These are phyloP conservation scores for Micromesistius poutassou DNA, from an alignment of 2,797 vertebrate species.

Conservation along the genomic window DNA sequence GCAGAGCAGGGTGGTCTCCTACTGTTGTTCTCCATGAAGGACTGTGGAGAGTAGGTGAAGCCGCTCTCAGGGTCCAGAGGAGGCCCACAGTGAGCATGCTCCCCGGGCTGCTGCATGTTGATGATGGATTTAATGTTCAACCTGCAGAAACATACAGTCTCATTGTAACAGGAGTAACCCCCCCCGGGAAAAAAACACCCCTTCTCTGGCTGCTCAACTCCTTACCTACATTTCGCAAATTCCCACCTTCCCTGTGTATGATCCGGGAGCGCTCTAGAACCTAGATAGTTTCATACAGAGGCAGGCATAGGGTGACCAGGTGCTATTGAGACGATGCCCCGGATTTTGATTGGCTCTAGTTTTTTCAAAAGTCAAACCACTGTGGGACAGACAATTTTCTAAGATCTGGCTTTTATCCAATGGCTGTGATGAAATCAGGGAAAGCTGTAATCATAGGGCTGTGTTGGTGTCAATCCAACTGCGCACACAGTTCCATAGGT, in stretches of 20 bases:
- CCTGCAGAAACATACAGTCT: constrained; percentile 45
- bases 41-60: constrained; percentile 79
- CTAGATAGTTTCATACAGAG: neutral
- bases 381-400: no score
- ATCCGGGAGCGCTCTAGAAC: neutral
- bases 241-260: neutral
- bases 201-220: neutral
- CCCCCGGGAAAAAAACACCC: no score
- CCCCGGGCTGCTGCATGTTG: constrained; percentile 79
- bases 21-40: constrained; percentile 83
- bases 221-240: no score
- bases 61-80: constrained; percentile 71
- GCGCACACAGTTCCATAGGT: no score
- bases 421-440: no score
- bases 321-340: no score
- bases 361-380: no score
- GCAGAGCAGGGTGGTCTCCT: constrained; percentile 38
- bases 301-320: neutral
- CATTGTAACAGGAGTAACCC: neutral
- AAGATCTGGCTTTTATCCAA: no score
- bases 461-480: no score
- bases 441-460: no score
- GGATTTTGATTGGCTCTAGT: no score
- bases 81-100: constrained; percentile 79
- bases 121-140: constrained; percentile 78